Evolutionary conservation across 1,140 invertebrate genomes (phyloP), one percentile per base, ranked within the genome.

Genomic region (Drosophila eugracilis): DNA sequence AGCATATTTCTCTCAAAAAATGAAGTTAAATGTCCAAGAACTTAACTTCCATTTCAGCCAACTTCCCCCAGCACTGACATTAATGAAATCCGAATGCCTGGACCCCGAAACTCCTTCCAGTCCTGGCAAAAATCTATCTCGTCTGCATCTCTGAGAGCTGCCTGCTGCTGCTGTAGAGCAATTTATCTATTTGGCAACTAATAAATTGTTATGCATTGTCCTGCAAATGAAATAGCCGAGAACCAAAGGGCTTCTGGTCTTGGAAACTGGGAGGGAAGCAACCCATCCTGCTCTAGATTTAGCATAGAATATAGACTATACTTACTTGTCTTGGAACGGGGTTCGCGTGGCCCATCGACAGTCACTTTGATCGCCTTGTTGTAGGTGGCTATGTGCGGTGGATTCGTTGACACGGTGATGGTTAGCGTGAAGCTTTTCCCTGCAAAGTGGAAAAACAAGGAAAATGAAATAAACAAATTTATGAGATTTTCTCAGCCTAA

Each of bases 311-410:
- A n/a, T n/a, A 92, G 44, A 14, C 19, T 32, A 45, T 93, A 97
- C 97, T 97, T 95, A 98, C 98, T 97, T 93, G 97, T 97, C 94
- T 99, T 99, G 85, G 97, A 98, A 92, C 98, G 93, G 7, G 98
- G 98, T 93, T 99, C 98, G 88, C 98, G 93, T n/a, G 98, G 98
- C 89, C 98, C 98, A 92, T 99, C 98, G 15, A 97, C 96, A 5
- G 98, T 99, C 49, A 99, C 98, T 93, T 99, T 99, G 92, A 99
- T 99, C 28, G 98, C 98, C 92, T 99, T 99, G 79, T 96, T 97
- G 93, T 99, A 99, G 3, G 98, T 98, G n/a, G 98, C 96, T 37
- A 99, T 96, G 92, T 99, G 97, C 7, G 97, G 97, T 44, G 98
- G 98, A 75, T 95, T 94, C 63, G 97, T 98, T 74, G 95, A 96